A percentile compares a stretch with the other conserved stretches of the same genome.
phyloP scores from a whole-genome alignment of 2,888 invertebrate species.

The Archips xylosteana region DNA sequence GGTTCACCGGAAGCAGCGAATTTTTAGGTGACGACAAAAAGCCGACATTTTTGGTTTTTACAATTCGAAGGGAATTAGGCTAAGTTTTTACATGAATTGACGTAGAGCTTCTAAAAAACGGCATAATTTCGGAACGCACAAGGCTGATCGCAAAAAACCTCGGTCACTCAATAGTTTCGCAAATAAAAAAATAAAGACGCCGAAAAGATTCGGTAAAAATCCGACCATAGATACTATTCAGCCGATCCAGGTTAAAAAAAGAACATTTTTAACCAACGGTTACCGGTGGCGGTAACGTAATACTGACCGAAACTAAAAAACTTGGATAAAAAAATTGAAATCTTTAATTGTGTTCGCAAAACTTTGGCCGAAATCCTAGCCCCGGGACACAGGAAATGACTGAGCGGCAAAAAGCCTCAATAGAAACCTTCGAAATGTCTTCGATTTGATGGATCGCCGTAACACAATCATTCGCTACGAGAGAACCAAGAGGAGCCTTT shows the following conservation, averaged over 20 bases:
- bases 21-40: conserved; percentile 69
- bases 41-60: conserved; percentile 62
- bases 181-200: conserved; percentile 50
- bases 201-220: conserved; percentile 56
- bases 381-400: conserved; percentile 79
- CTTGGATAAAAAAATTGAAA: conserved; percentile 53
- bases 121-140: conserved; percentile 14
- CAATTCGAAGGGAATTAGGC: conserved; percentile 45
- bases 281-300: conserved; percentile 75
- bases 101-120: conserved; percentile 31
- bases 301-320: conserved; percentile 74
- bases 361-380: conserved; percentile 71
- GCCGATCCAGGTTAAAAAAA: conserved; percentile 56
- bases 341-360: conserved; percentile 77
- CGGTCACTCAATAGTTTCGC: conserved; percentile 14
- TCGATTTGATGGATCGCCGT: conserved; percentile 80
- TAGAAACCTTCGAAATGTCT: conserved; percentile 76
- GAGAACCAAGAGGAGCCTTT: conserved; percentile 70
- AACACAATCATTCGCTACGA: conserved; percentile 80
- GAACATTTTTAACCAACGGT: conserved; percentile 59
- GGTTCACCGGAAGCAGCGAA: conserved; percentile 78
- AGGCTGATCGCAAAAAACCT: conserved; percentile 17
- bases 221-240: conserved; percentile 61
- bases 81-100: conserved; percentile 21
- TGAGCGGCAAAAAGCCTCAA: conserved; percentile 73